phyloP scores from a whole-genome alignment of 1,140 invertebrate genomes.

The Leptopilina clavipes region DNA sequence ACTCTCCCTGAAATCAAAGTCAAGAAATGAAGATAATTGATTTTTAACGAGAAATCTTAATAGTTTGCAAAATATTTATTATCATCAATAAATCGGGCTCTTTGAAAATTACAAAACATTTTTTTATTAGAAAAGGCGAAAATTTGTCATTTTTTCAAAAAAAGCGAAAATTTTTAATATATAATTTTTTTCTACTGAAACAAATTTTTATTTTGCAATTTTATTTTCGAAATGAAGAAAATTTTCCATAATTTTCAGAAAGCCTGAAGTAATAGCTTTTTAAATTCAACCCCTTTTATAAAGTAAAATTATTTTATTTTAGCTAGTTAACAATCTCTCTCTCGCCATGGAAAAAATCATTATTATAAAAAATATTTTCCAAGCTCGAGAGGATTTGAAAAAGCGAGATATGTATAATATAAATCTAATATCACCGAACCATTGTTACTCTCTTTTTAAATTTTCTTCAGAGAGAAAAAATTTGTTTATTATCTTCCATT shows the following conservation, averaged over 20 bases:
- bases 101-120: too few relatives aligned
- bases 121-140: too few relatives aligned
- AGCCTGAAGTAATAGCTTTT: not conserved
- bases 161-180: too few relatives aligned
- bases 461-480: slow-evolving; percentile 8
- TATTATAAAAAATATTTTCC: not conserved
- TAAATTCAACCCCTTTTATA: not conserved
- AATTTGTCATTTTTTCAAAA: too few relatives aligned
- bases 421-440: not conserved
- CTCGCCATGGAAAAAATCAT: not conserved
- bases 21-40: not conserved
- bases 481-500: too few relatives aligned
- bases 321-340: not conserved
- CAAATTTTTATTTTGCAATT: too few relatives aligned
- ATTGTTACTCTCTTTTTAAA: not conserved
- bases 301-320: not conserved
- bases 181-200: too few relatives aligned
- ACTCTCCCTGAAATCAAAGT: not conserved
- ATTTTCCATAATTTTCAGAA: too few relatives aligned
- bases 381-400: slow-evolving; percentile 3
- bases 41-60: not conserved
- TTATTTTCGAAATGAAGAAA: too few relatives aligned
- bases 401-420: not conserved
- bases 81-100: too few relatives aligned
- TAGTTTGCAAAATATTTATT: too few relatives aligned